phyloP scores from a whole-genome alignment of 2,113 vertebrate species.

The Raja brachyura region DNA sequence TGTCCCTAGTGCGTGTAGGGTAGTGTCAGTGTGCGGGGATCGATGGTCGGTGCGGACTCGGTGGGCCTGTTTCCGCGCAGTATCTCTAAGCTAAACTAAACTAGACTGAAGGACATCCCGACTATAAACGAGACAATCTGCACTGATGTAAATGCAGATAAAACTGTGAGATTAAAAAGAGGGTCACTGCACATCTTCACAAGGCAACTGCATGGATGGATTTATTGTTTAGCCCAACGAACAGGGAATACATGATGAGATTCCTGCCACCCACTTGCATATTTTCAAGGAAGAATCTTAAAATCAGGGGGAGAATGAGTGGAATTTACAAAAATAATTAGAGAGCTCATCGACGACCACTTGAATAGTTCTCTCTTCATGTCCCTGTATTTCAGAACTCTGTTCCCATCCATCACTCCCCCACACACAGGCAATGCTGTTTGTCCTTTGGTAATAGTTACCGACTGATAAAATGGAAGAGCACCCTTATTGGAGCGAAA shows the following conservation, averaged over 20 bases:
- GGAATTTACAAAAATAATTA: conserved; percentile 24
- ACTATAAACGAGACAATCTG: background rate
- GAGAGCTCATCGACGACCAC: background rate
- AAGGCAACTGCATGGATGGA: background rate
- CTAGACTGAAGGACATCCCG: background rate
- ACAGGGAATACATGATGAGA: background rate
- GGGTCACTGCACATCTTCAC: background rate
- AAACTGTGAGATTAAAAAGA: background rate
- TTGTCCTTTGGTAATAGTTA: background rate
- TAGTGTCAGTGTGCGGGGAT: too few species aligned
- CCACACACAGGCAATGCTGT: background rate
- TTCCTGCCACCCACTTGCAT: background rate
- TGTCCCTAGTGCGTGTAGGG: too few species aligned
- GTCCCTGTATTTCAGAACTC: background rate
- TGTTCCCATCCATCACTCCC: background rate
- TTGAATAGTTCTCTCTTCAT: background rate
- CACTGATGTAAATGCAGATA: conserved; percentile 1
- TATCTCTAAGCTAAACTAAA: too few species aligned
- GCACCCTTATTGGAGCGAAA: background rate
- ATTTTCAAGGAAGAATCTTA: conserved; percentile 17
- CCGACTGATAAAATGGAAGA: background rate
- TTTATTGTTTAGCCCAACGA: background rate
- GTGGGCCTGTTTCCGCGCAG: too few species aligned
- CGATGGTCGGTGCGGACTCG: too few species aligned
- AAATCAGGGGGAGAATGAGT: background rate